A percentile compares a stretch with the other conserved stretches of the same genome.
Conservation (phyloP, 2,888 invertebrate genomes). For the Cantharis rufa region DNA sequence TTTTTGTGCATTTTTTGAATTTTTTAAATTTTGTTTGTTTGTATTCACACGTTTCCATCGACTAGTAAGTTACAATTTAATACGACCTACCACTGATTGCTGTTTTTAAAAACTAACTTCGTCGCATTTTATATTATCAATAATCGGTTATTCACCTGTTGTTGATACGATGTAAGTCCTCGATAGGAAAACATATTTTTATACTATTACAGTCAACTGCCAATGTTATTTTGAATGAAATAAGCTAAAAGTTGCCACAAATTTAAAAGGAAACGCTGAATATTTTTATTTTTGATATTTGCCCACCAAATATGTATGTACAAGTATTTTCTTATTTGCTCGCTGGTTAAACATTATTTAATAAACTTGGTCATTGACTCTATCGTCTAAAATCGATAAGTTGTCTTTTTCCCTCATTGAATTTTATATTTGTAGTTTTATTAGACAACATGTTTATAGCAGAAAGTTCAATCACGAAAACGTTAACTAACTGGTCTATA, state of each 20-base stretch:
- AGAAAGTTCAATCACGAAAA: neutral
- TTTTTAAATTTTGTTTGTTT: too few species aligned
- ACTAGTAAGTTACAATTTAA: too few species aligned
- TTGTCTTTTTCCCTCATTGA: neutral
- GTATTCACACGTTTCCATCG: too few species aligned
- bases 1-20: too few species aligned
- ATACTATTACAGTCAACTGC: neutral
- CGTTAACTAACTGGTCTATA: neutral
- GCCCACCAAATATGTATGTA: neutral
- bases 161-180: neutral
- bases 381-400: neutral
- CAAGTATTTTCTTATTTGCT: neutral
- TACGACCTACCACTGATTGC: too few species aligned
- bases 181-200: neutral
- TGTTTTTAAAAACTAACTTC: too few species aligned
- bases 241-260: neutral
- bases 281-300: neutral
- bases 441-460: neutral
- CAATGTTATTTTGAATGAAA: neutral
- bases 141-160: neutral
- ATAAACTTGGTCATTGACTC: neutral
- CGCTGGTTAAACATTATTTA: neutral
- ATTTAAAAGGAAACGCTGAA: neutral
- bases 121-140: neutral
- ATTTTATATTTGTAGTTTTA: neutral